Conservation (phyloP, 2,113 vertebrate species). For the Melanostigma gelatinosum region DNA sequence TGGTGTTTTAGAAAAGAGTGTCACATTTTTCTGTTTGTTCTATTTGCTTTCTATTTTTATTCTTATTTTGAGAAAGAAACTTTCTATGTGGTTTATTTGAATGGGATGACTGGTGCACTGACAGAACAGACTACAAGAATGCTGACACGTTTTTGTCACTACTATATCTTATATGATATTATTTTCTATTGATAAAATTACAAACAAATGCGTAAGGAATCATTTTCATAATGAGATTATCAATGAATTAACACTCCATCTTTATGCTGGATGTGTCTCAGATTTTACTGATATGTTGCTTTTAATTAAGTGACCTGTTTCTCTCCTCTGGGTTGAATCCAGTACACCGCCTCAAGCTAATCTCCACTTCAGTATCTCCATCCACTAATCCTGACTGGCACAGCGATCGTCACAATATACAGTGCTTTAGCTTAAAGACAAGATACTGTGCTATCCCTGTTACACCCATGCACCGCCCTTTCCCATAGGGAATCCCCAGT, state of each 20-base stretch:
- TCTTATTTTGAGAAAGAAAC: not conserved
- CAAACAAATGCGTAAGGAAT: slow-evolving; percentile 11
- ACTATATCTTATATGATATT: not conserved
- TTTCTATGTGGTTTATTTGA: not conserved
- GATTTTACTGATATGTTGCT: slow-evolving; percentile 39
- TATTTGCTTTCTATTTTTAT: not conserved
- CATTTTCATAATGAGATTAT: slow-evolving; percentile 32
- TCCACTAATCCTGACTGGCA: slow-evolving; percentile 57
- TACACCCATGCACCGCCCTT: slow-evolving; percentile 49
- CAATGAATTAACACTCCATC: slow-evolving; percentile 10
- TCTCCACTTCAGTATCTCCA: slow-evolving; percentile 65
- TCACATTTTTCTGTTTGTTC: not conserved
- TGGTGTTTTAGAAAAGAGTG: not conserved
- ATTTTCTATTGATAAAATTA: slow-evolving; percentile 1
- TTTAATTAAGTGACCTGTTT: slow-evolving; percentile 66
- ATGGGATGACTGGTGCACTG: not conserved
- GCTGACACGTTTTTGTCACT: not conserved
- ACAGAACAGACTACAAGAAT: not conserved
- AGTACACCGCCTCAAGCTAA: slow-evolving; percentile 54
- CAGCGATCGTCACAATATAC: slow-evolving; percentile 50
- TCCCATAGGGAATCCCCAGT: slow-evolving; percentile 50
- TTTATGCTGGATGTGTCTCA: not conserved
- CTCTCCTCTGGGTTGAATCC: slow-evolving; percentile 51
- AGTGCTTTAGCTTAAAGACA: slow-evolving; percentile 59
- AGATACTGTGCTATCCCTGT: slow-evolving; percentile 34